Conservation (phyloP, 1,140 invertebrate genomes). For the Copidosoma floridanum region DNA sequence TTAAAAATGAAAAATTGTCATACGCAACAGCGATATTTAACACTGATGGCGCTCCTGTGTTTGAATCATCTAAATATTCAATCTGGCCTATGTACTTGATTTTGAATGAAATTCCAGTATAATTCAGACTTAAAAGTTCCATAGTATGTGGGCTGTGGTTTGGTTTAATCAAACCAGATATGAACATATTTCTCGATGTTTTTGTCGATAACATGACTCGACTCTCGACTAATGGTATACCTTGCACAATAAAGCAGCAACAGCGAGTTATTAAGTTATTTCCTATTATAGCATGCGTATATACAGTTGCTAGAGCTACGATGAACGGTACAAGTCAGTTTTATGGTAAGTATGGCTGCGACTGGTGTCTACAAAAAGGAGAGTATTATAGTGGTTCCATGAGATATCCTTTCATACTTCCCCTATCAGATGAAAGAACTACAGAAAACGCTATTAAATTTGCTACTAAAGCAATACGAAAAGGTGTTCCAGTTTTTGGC, state of each 20-base stretch:
- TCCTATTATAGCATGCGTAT: neutral
- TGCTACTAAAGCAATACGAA: neutral
- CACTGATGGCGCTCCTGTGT: slow-evolving; percentile 15
- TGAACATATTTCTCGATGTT: neutral
- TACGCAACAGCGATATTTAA: slow-evolving; percentile 10
- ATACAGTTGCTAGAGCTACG: neutral
- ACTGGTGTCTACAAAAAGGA: neutral
- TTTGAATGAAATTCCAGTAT: slow-evolving; percentile 14
- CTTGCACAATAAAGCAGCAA: slow-evolving; percentile 3
- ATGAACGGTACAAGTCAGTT: neutral
- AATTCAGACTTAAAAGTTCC: neutral
- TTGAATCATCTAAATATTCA: slow-evolving; percentile 11
- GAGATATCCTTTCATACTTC: neutral
- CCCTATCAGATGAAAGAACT: neutral
- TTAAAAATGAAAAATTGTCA: neutral
- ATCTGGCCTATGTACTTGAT: slow-evolving; percentile 18
- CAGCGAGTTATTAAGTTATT: neutral
- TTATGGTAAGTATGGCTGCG: neutral
- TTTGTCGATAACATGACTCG: neutral
- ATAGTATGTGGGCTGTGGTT: neutral
- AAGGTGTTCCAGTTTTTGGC: neutral
- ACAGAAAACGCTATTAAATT: neutral
- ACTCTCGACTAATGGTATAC: neutral
- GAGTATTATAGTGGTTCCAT: neutral
- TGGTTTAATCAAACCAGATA: neutral